Base-by-base conservation (phyloP, 2,113 vertebrate genomes). In the Actenoides hombroni region DNA sequence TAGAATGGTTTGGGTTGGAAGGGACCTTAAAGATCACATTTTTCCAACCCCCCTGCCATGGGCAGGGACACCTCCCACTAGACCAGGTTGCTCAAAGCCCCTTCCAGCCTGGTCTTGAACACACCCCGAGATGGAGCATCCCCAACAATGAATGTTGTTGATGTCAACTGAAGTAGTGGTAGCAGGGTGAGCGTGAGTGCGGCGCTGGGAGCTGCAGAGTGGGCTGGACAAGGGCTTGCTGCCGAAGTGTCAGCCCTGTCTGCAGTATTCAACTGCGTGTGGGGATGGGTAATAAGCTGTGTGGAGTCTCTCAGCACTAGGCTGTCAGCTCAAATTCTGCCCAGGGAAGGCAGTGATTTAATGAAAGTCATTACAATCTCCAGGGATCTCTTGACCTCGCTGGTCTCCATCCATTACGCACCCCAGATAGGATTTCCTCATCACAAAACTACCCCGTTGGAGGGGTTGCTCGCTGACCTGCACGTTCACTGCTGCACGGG, bases 371-470 rank as follows among this genome's bases (percentile, higher is more conserved):
- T 95, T 94, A 46, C 68, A 64, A 3, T 64, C 90, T 71, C 86
- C 73, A 11, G 88, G 39, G 25, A 86, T 92, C 80, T 88, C 82
- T 93, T 76, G 86, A 92, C 69, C 92, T 60, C 0, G 0, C 14
- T 16, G 73, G 68, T 94, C 80, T 68, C 92, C 73, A 86, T 88
- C 73, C 90, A 15, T 88, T 65, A 44, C 19, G 3, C 3, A 2
- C 26, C 71, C 49, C 0, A 7, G 82, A 2, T 2, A 16, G 93
- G 67, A 94, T 95, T 94, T 92, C 90, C 77, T 68, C 48, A 11
- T 20, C n/a, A 5, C 0, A 0, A 51, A 67, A 25, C 37, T 2
- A 16, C 49, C 65, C 40, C 0, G 0, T 2, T 1, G 1, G 37
- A 42, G 54, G 39, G 10, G 35, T 53, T 51, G 71, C 25, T 31